Evolutionary conservation across 2,888 invertebrate genomes (phyloP).

Genomic region (Troglohyphantes excavatus): DNA sequence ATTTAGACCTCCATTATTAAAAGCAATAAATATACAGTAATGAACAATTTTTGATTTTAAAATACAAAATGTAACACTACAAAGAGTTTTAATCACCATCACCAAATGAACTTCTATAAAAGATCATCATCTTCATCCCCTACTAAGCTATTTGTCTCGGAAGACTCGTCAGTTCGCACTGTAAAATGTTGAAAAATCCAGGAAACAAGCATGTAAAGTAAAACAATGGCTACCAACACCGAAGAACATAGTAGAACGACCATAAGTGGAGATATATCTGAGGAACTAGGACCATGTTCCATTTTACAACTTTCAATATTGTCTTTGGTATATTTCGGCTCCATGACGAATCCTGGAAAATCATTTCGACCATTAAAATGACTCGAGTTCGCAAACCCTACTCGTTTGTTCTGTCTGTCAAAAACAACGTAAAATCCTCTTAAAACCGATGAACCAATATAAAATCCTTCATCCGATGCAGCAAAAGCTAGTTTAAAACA

Average conservation of each 20-base stretch:
- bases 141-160: conserved; percentile 68
- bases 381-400: conserved; percentile 82
- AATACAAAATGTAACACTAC: no score
- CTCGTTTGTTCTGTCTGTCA: conserved; percentile 82
- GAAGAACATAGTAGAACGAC: conserved; percentile 21
- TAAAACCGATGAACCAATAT: conserved; percentile 83
- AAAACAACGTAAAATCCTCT: conserved; percentile 83
- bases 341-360: conserved; percentile 20
- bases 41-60: no score
- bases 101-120: neutral
- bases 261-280: conserved; percentile 16
- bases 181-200: conserved; percentile 60
- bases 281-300: neutral
- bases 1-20: no score
- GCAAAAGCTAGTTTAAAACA: conserved; percentile 83
- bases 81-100: no score
- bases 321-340: conserved; percentile 24
- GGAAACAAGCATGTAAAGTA: conserved; percentile 51
- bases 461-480: conserved; percentile 81
- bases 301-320: conserved; percentile 51
- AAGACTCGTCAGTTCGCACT: conserved; percentile 1
- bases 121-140: conserved; percentile 29
- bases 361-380: conserved; percentile 78
- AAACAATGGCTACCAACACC: conserved; percentile 26
- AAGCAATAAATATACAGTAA: no score